These are phyloP conservation scores for Polypedilum pembai DNA, from an alignment of 1,140 invertebrate genomes.

Conservation along the genomic window DNA sequence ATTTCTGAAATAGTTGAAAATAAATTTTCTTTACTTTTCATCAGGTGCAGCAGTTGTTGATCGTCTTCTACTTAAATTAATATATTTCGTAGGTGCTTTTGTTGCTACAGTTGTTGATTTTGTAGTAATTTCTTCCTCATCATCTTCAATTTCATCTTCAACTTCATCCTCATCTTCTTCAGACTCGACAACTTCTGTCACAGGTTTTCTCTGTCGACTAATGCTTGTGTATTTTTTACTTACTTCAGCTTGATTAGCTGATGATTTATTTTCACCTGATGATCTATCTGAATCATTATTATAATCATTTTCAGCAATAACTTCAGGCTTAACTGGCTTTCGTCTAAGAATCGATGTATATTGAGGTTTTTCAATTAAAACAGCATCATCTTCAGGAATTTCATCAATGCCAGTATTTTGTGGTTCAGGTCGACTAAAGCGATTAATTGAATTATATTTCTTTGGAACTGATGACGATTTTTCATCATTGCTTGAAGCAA, in stretches of 20 bases:
- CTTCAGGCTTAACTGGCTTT: conserved; percentile 38
- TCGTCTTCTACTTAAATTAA: conserved; percentile 14
- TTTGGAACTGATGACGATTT: conserved; percentile 29
- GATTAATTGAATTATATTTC: conserved; percentile 43
- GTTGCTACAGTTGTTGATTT: not conserved
- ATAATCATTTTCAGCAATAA: conserved; percentile 40
- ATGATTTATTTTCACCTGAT: not conserved
- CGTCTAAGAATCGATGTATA: conserved; percentile 51
- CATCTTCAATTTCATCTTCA: conserved; percentile 37
- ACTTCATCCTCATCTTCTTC: conserved; percentile 34
- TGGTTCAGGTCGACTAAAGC: conserved; percentile 55
- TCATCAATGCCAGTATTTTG: conserved; percentile 62
- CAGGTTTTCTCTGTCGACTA: conserved; percentile 9
- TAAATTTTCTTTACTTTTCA: not conserved
- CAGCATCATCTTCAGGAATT: conserved; percentile 47
- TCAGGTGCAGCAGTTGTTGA: not conserved
- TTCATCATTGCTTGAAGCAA: not conserved
- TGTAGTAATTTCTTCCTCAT: conserved; percentile 35
- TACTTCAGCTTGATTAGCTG: not conserved
- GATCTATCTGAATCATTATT: conserved; percentile 39
- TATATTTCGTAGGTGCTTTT: not conserved
- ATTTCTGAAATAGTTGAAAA: not conserved
- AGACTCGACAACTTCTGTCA: conserved; percentile 36
- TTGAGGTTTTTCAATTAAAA: conserved; percentile 42
- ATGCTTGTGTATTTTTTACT: not conserved